Evolutionary conservation across 1,140 invertebrate genomes (phyloP).

Genomic region (Phthorimaea operculella): DNA sequence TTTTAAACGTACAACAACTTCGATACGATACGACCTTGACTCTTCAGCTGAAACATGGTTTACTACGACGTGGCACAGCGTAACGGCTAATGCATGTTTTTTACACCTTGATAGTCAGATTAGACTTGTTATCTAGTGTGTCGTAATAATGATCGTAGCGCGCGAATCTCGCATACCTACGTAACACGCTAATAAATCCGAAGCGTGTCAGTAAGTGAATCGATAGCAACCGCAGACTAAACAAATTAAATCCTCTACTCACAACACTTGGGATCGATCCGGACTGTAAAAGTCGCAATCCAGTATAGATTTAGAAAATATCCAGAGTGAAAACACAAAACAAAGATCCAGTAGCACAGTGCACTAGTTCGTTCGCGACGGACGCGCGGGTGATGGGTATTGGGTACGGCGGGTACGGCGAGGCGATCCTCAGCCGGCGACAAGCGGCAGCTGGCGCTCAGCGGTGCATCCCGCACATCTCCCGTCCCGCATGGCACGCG

Average conservation of each 20-base stretch:
- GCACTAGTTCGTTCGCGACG: constrained; percentile 19
- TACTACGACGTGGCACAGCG: constrained; percentile 21
- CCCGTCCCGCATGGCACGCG: constrained; percentile 38
- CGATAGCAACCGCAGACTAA: constrained; percentile 31
- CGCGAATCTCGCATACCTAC: constrained; percentile 16
- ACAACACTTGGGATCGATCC: not conserved
- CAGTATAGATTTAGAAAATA: constrained; percentile 14
- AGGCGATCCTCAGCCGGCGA: constrained; percentile 9
- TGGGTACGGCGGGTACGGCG: not conserved
- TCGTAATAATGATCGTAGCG: constrained; percentile 43
- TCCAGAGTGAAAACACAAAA: constrained; percentile 35
- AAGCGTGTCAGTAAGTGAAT: constrained; percentile 32
- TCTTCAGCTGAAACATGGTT: constrained; percentile 31
- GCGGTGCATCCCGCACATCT: constrained; percentile 49
- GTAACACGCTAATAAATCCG: constrained; percentile 14
- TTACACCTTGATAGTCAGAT: constrained; percentile 57
- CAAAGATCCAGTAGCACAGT: constrained; percentile 47
- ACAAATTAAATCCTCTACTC: not conserved
- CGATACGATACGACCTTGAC: constrained; percentile 30
- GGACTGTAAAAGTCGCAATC: not conserved
- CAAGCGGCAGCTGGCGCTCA: constrained; percentile 30
- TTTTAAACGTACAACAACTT: not conserved
- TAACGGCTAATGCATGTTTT: constrained; percentile 57
- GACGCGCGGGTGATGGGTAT: not conserved
- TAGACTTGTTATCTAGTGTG: constrained; percentile 55